phyloP scores from a whole-genome alignment of 2,113 vertebrate genomes.

The Astatoreochromis straeleni region DNA sequence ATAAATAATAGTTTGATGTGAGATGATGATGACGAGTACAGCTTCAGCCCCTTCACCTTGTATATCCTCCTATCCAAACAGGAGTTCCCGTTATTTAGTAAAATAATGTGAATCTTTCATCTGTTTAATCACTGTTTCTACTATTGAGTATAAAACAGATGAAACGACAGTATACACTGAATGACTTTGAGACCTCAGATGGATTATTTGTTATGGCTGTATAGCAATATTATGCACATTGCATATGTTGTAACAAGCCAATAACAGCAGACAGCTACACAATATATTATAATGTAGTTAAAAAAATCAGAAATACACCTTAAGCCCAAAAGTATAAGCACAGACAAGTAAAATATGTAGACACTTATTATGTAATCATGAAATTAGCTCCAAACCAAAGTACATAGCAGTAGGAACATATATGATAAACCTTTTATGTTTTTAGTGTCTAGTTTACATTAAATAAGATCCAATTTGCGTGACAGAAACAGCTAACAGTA shows the following conservation, averaged over 20 bases:
- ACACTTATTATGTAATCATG: background rate
- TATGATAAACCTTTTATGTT: background rate
- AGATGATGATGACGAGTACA: background rate
- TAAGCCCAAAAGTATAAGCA: background rate
- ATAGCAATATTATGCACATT: background rate
- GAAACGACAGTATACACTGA: background rate
- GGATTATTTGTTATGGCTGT: fast-evolving
- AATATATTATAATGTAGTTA: background rate
- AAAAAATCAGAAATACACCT: fast-evolving
- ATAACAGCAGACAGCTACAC: fast-evolving
- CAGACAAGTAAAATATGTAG: background rate
- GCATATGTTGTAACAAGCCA: background rate
- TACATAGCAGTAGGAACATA: background rate
- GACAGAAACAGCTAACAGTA: background rate
- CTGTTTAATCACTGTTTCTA: background rate
- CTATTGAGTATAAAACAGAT: background rate
- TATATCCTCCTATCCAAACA: background rate
- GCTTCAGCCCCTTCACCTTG: background rate
- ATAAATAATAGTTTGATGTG: background rate
- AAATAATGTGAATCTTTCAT: background rate
- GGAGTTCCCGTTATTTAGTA: background rate
- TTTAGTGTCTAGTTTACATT: background rate
- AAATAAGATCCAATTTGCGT: background rate
- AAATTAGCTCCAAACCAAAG: background rate
- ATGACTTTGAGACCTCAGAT: background rate